Base-by-base conservation (phyloP, 1,140 invertebrate genomes). In the Teleopsis dalmanni region DNA sequence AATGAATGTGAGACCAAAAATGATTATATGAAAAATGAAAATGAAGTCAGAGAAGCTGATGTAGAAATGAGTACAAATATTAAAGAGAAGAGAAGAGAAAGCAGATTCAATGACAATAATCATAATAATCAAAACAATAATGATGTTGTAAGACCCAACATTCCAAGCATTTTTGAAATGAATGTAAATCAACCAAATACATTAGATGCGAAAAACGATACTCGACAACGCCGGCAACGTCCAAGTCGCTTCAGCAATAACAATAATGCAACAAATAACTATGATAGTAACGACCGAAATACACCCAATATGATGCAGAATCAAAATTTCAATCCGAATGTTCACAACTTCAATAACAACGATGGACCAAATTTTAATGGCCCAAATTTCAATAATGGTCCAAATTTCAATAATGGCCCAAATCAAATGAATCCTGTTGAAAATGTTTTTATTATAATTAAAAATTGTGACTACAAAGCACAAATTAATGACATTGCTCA, bases 401-500 rank as follows among this genome's bases (percentile, higher is more conserved):
- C n/a, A 9, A 42, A 47, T 19, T 27, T 34, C 9, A 48, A 45
- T 19, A 40, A 14, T 6, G 23, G 27, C 23, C 26, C 44, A n/a
- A n/a, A n/a, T n/a, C n/a, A n/a, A n/a, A n/a, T 10, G 3, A 46
- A 47, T 11, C 18, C 26, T 10, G 44, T 34, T 5, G 58, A 62
- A 34, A 50, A 64, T 7, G 55, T 59, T 26, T 88, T 84, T 53
- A 76, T 90, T 2, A 76, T 84, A 7, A 75, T 94, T 53, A 79
- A 82, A 37, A 83, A 85, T 21, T 66, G 92, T n/a, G 87, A 88
- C 0, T 77, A 78, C 34, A 78, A 81, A 22, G 83, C 84, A 0
- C 81, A 76, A 7, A 84, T 89, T 41, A 74, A 83, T 6, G 88
- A 90, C 51, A 81, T 94, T 19, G 76, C 83, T 0, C 84, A 89